These are phyloP conservation scores for Bellardia bayeri DNA, from an alignment of 2,888 invertebrate species.

Conservation along the genomic window DNA sequence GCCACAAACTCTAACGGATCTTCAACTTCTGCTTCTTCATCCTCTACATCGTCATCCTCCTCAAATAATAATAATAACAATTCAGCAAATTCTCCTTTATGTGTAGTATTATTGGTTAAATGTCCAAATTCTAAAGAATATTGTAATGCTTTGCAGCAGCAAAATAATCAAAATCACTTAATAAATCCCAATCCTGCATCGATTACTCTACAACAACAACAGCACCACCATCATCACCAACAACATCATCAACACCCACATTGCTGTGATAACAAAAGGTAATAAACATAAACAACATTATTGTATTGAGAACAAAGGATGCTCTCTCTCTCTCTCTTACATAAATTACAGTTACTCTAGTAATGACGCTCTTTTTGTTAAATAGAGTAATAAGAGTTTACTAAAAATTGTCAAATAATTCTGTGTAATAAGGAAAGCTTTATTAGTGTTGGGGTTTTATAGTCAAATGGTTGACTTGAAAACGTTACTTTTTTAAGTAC, in stretches of 20 bases:
- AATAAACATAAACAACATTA: slow-evolving; percentile 30
- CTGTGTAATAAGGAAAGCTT: too few species aligned
- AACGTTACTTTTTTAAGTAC: too few species aligned
- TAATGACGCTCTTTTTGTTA: not conserved
- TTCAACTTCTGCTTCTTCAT: slow-evolving; percentile 6
- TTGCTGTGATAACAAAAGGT: slow-evolving; percentile 74
- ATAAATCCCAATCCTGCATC: slow-evolving; percentile 66
- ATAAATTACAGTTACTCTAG: not conserved
- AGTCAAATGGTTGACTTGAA: too few species aligned
- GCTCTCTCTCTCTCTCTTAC: not conserved
- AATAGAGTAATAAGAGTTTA: too few species aligned
- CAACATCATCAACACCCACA: slow-evolving; percentile 71
- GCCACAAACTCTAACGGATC: slow-evolving; percentile 33
- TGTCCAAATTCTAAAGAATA: slow-evolving; percentile 84
- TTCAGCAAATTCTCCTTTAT: slow-evolving; percentile 82
- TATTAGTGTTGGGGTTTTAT: too few species aligned
- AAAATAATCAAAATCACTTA: slow-evolving; percentile 60
- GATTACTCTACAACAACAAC: slow-evolving; percentile 56
- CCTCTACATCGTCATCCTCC: slow-evolving; percentile 36
- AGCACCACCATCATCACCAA: slow-evolving; percentile 71
- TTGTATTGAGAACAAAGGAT: not conserved
- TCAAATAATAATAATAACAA: slow-evolving; percentile 63
- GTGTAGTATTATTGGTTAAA: slow-evolving; percentile 84
- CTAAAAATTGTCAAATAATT: too few species aligned
- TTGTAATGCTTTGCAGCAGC: slow-evolving; percentile 80